These are phyloP conservation scores for Danio kyathit DNA, from an alignment of 2,797 vertebrate species.

Conservation along the genomic window DNA sequence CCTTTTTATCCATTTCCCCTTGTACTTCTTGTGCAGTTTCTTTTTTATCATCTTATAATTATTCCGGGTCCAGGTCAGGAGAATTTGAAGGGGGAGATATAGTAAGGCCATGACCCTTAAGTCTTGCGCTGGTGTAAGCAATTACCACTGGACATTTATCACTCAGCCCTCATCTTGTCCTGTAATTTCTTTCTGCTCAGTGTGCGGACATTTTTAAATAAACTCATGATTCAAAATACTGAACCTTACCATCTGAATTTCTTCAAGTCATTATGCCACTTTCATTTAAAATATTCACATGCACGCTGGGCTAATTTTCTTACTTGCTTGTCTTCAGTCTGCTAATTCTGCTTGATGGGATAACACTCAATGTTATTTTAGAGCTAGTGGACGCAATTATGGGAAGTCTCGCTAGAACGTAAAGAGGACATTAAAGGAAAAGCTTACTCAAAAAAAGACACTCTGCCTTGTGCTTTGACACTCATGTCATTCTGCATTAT, in stretches of 20 bases:
- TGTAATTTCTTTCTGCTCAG: slow-evolving; percentile 28
- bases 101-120: slow-evolving; percentile 25
- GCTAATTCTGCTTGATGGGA: slow-evolving; percentile 14
- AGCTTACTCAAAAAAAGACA: background rate
- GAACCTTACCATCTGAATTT: background rate
- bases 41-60: slow-evolving; percentile 28
- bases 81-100: slow-evolving; percentile 32
- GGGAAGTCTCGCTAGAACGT: background rate
- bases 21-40: background rate
- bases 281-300: slow-evolving; percentile 16
- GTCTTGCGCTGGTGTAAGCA: slow-evolving; percentile 1
- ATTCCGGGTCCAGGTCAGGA: slow-evolving; percentile 26
- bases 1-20: slow-evolving; percentile 20
- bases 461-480: background rate
- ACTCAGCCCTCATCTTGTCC: slow-evolving; percentile 16
- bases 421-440: background rate
- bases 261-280: slow-evolving; percentile 8
- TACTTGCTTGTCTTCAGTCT: slow-evolving; percentile 9
- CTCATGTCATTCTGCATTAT: background rate
- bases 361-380: slow-evolving; percentile 18
- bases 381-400: slow-evolving; percentile 9
- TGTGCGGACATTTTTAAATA: slow-evolving; percentile 17
- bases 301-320: slow-evolving; percentile 1
- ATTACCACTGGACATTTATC: slow-evolving; percentile 49
- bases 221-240: slow-evolving; percentile 24